Evolutionary conservation across 2,888 invertebrate genomes (phyloP), one percentile per base, ranked within the genome.

Genomic region (Lasioglossum vierecki): DNA sequence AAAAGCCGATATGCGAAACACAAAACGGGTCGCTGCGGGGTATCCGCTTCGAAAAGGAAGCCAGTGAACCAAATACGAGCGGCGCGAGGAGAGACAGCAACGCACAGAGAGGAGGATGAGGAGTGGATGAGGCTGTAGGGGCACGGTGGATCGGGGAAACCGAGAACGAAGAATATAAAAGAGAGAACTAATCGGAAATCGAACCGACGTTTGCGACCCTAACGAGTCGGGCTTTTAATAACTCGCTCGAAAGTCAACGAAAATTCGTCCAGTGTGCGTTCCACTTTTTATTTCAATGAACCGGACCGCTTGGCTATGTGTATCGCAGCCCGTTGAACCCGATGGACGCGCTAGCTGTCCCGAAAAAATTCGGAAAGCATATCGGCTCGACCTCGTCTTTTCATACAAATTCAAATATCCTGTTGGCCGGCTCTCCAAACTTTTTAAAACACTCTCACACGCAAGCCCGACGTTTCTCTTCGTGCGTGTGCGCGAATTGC

Each of bases 11-110:
- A 85, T 75, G 81, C 76, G 79, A 72, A 76, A 76, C 86, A 86
- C 82, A 79, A 71, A 86, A 82, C 86, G 76, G 49, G 82, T 86
- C 82, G 86, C 86, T 63, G 76, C 78, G 70, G 82, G 86, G 86
- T 74, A 79, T 85, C 74, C 86, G 85, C 63, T 41, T 75, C 80
- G 86, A 71, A 75, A 86, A 81, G 66, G 75, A 85, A 85, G 57
- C 86, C 81, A 75, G 76, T 74, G 85, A 85, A 85, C 80, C 80
- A 75, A 77, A 80, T 57, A 75, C 76, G 70, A 41, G n/a, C 57
- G 63, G n/a, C 46, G 44, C 76, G 44, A 68, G 53, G 75, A 57
- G 70, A 66, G 73, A 77, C 39, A 68, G 77, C 57, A 18, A 46
- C 39, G 26, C 44, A 9, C 5, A 26, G 30, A 9, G n/a, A 35